Conservation (phyloP, 2,888 invertebrate species). For the Parascotia fuliginaria region DNA sequence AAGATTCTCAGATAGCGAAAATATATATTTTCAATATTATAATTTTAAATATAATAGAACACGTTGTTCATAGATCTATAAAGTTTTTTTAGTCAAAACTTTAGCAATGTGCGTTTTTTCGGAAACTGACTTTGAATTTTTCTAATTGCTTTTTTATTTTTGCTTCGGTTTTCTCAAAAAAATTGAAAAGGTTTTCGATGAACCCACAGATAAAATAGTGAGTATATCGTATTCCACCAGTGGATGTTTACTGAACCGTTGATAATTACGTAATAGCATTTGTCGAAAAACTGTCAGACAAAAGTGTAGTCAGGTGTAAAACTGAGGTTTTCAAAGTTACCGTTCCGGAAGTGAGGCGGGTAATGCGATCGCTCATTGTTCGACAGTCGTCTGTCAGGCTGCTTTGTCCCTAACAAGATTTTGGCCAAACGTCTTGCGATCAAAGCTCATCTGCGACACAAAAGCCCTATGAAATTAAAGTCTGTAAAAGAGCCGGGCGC, state of each 20-base stretch:
- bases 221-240: too few relatives aligned
- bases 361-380: conserved; percentile 71
- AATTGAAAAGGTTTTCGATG: too few relatives aligned
- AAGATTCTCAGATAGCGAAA: too few relatives aligned
- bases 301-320: conserved; percentile 71
- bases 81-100: too few relatives aligned
- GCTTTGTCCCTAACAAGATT: conserved; percentile 76
- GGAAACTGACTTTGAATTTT: too few relatives aligned
- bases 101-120: too few relatives aligned
- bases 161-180: too few relatives aligned
- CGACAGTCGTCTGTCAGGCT: conserved; percentile 51
- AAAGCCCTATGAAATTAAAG: conserved; percentile 64
- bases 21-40: too few relatives aligned
- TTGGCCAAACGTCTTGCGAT: conserved; percentile 56
- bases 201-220: too few relatives aligned
- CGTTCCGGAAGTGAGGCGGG: conserved; percentile 69
- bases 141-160: neutral
- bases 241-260: conserved; percentile 39
- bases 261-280: conserved; percentile 59
- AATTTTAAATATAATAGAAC: neutral
- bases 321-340: conserved; percentile 62
- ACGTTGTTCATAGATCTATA: too few relatives aligned
- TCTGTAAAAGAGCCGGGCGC: conserved; percentile 52
- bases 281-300: conserved; percentile 51
- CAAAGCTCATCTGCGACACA: conserved; percentile 59